Percentiles rank a stretch among this genome's conserved stretches.
These are phyloP conservation scores for Rissa tridactyla DNA, from an alignment of 2,113 vertebrate species.

Conservation along the genomic window DNA sequence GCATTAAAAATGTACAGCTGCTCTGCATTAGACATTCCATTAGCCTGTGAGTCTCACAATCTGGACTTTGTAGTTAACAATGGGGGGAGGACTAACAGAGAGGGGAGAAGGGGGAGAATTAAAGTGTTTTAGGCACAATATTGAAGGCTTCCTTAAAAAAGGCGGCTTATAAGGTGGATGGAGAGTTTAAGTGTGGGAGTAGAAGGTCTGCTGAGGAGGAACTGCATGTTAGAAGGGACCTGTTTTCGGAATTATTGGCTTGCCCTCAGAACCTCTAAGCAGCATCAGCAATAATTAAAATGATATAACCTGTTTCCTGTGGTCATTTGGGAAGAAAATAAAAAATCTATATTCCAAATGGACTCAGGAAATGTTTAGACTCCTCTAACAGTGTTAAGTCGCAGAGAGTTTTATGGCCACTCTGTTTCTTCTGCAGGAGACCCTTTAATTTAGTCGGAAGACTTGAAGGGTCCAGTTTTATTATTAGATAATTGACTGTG, in stretches of 20 bases:
- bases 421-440: conserved; percentile 43
- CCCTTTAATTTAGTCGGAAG: conserved; percentile 43
- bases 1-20: conserved; percentile 72
- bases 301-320: conserved; percentile 67
- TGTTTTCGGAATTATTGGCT: conserved; percentile 47
- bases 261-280: conserved; percentile 41
- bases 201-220: not conserved
- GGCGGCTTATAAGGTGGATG: not conserved
- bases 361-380: conserved; percentile 64
- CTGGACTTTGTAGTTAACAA: conserved; percentile 2
- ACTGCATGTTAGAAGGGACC: not conserved
- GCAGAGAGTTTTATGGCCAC: conserved; percentile 28
- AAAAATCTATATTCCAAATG: conserved; percentile 67
- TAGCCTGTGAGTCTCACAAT: not conserved
- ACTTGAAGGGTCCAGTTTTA: conserved; percentile 49
- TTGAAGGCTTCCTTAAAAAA: not conserved
- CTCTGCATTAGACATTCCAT: conserved; percentile 59
- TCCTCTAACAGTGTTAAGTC: conserved; percentile 52
- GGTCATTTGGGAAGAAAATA: conserved; percentile 67
- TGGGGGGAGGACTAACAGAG: not conserved
- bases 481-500: conserved; percentile 65
- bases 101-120: not conserved
- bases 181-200: not conserved
- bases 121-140: not conserved
- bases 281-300: conserved; percentile 73